Conservation (phyloP, 2,888 invertebrate genomes). For the Noctuana brunneofusca region DNA sequence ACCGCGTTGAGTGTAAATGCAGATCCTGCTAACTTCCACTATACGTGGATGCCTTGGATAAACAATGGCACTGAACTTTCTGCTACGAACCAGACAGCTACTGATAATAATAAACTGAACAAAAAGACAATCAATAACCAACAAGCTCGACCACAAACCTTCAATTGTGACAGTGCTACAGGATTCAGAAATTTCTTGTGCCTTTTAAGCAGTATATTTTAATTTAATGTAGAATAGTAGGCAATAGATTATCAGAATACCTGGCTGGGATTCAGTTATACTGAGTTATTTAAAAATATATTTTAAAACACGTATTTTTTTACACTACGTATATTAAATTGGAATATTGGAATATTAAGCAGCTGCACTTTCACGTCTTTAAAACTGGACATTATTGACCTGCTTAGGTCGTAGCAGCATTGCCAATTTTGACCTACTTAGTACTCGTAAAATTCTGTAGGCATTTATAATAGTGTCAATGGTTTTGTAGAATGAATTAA, state of each 20-base stretch:
- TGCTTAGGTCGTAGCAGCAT: not conserved
- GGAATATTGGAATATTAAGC: slow-evolving; percentile 1
- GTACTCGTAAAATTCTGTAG: not conserved
- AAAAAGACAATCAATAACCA: slow-evolving; percentile 40
- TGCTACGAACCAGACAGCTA: not conserved
- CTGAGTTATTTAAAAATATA: slow-evolving; percentile 2
- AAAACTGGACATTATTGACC: slow-evolving; percentile 8
- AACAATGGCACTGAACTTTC: slow-evolving; percentile 35
- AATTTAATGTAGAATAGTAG: slow-evolving; percentile 34
- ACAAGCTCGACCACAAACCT: slow-evolving; percentile 43
- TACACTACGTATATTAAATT: not conserved
- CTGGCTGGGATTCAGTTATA: not conserved
- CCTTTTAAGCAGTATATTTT: slow-evolving; percentile 65
- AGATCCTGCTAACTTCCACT: slow-evolving; percentile 87
- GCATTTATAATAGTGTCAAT: not conserved
- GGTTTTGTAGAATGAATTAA: not conserved
- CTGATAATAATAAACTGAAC: not conserved
- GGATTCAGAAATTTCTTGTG: slow-evolving; percentile 70
- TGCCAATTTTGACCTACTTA: slow-evolving; percentile 8
- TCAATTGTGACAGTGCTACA: slow-evolving; percentile 59
- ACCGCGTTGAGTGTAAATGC: slow-evolving; percentile 79
- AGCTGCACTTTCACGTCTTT: not conserved
- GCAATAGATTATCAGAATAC: not conserved
- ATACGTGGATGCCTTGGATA: slow-evolving; percentile 87
- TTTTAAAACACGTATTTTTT: not conserved